Evolutionary conservation across 2,797 vertebrate species (phyloP).

Genomic region (Taenioides sp.): DNA sequence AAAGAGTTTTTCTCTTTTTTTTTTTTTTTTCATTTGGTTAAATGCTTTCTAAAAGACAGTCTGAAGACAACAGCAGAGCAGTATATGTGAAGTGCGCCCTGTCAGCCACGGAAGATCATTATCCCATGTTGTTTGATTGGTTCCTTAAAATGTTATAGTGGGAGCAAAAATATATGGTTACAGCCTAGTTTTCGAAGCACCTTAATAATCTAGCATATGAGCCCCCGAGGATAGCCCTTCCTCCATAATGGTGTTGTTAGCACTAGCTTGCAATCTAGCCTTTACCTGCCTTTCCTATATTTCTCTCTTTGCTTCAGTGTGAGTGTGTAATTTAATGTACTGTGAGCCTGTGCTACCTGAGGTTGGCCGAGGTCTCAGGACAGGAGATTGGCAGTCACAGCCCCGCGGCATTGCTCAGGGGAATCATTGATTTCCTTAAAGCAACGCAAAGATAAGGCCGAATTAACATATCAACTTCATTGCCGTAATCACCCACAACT

Average conservation of each 20-base stretch:
- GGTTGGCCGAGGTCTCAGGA: slow-evolving; percentile 56
- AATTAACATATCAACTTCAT: slow-evolving; percentile 75
- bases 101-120: slow-evolving; percentile 64
- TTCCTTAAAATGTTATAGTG: slow-evolving; percentile 59
- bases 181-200: slow-evolving; percentile 48
- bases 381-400: slow-evolving; percentile 50
- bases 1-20: slow-evolving; percentile 10
- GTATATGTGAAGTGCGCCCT: slow-evolving; percentile 30
- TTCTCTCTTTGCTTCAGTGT: slow-evolving; percentile 4
- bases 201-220: slow-evolving; percentile 59
- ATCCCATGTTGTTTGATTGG: slow-evolving; percentile 65
- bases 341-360: slow-evolving; percentile 44
- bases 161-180: slow-evolving; percentile 43
- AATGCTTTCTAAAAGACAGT: slow-evolving; percentile 37
- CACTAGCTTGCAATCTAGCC: slow-evolving; percentile 53
- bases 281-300: neutral
- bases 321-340: slow-evolving; percentile 56
- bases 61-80: slow-evolving; percentile 19
- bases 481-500: slow-evolving; percentile 61
- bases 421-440: slow-evolving; percentile 61
- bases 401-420: slow-evolving; percentile 37
- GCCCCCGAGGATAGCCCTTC: slow-evolving; percentile 52
- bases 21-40: slow-evolving; percentile 14
- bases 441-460: slow-evolving; percentile 62
- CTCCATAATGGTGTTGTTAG: slow-evolving; percentile 60